Evolutionary conservation across 2,797 vertebrate genomes (phyloP).

Genomic region (Trematomus bernacchii): DNA sequence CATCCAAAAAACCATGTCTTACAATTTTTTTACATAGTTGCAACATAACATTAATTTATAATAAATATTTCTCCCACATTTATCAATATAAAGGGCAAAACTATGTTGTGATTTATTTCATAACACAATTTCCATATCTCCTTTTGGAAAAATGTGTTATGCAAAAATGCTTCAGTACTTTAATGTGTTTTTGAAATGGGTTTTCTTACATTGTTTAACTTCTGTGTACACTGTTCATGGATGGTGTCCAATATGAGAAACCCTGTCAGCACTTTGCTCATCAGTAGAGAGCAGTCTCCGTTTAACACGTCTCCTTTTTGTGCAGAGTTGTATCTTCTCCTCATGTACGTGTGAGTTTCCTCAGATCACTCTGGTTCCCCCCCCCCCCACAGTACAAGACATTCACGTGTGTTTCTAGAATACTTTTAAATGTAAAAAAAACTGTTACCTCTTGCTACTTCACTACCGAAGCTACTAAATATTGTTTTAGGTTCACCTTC

Average conservation of each 20-base stretch:
- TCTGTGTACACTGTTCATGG: neutral
- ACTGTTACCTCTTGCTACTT: neutral
- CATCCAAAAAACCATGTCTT: too few species aligned
- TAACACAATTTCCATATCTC: too few species aligned
- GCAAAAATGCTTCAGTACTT: too few species aligned
- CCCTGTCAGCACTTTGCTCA: neutral
- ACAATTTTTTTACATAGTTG: too few species aligned
- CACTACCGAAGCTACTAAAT: neutral
- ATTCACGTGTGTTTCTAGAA: neutral
- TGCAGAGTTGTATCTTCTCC: conserved; percentile 14
- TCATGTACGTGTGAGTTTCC: conserved; percentile 20
- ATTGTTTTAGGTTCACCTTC: neutral
- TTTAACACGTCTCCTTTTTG: conserved; percentile 2
- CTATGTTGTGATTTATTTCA: neutral
- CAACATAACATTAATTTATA: neutral
- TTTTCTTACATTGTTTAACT: neutral
- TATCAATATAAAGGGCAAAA: neutral
- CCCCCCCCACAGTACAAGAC: neutral
- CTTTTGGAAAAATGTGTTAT: neutral
- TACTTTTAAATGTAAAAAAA: neutral
- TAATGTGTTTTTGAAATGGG: neutral
- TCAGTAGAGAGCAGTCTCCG: conserved; percentile 5
- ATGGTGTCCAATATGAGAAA: neutral
- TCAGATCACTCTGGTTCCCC: neutral
- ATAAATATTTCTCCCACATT: neutral